Conservation (phyloP, 2,797 vertebrate genomes). For the Tapirus indicus region DNA sequence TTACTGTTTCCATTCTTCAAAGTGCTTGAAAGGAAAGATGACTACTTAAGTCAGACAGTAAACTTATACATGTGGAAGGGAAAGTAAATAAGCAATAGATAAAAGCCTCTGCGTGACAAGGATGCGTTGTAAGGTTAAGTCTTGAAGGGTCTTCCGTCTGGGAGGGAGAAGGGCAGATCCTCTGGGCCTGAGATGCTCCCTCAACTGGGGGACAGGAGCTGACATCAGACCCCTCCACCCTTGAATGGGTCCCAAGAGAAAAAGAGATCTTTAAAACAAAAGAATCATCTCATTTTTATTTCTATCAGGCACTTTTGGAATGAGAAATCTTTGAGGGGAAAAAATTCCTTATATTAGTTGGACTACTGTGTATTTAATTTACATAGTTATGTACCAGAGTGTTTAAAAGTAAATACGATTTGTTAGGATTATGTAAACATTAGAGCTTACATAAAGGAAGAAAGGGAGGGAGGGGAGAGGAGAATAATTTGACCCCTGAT, state of each 20-base stretch:
- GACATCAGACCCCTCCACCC: background rate
- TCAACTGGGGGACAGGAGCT: background rate
- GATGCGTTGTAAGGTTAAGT: background rate
- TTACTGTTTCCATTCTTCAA: background rate
- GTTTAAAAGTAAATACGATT: background rate
- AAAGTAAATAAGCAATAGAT: background rate
- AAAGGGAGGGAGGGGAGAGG: background rate
- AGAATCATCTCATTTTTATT: background rate
- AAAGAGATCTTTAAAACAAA: background rate
- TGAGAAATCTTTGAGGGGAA: background rate
- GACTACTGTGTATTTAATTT: constrained; percentile 5
- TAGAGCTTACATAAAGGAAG: background rate
- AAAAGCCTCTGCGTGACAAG: background rate
- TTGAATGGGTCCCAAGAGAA: background rate
- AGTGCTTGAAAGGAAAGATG: background rate
- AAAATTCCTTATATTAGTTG: background rate
- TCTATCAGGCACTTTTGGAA: background rate
- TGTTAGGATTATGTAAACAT: background rate
- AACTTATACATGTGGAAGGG: background rate
- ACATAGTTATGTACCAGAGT: background rate
- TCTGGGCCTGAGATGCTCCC: background rate
- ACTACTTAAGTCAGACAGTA: background rate
- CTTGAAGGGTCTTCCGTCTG: background rate
- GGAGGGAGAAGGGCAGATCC: background rate
- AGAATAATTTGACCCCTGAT: background rate